Evolutionary conservation across 2,113 vertebrate species (phyloP), one percentile per base, ranked within the genome.

Genomic region (Tenrec ecaudatus): DNA sequence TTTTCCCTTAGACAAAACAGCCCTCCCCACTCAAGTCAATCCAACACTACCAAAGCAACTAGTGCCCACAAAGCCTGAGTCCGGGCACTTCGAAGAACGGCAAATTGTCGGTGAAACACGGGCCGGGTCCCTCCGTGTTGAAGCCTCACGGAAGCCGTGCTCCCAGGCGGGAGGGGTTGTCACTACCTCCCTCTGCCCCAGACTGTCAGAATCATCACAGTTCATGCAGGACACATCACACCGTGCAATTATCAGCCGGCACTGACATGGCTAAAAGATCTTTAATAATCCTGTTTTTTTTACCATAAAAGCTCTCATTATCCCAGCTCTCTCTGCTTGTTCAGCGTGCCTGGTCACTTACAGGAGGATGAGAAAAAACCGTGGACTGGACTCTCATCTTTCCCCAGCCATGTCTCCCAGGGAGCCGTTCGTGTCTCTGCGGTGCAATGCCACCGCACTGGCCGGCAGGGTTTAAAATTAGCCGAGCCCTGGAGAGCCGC

Each of bases 221-320:
- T 82, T 93, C 96, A 95, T 86, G 95, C 94, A 71, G 90, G 81
- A 94, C 92, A 92, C 92, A 47, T 27, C 96, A 95, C 92, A 94
- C 93, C 71, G 10, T 86, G 95, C 95, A 93, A 47, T 82, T 81
- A 93, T 29, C 93, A 94, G 60, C 75, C 66, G 58, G 92, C 94
- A 85, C 0, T 69, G 89, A 88, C 86, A 88, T 0, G 19, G 82
- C 94, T 89, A 82, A 83, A 88, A 92, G 66, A 90, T 78, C 92
- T 95, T 89, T 94, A 93, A 94, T 86, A 93, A 95, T 88, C 90
- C 93, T 79, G 86, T 96, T 97, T 94, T 80, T 94, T 96, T 96
- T 94, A 95, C 94, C 94, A 95, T 96, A 95, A 95, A 95, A 80
- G 95, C 93, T 94, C 94, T 96, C 96, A 95, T 96, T 81, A 95